These are phyloP conservation scores for Acinonyx jubatus DNA, from an alignment of 2,113 vertebrate genomes.

Conservation along the genomic window DNA sequence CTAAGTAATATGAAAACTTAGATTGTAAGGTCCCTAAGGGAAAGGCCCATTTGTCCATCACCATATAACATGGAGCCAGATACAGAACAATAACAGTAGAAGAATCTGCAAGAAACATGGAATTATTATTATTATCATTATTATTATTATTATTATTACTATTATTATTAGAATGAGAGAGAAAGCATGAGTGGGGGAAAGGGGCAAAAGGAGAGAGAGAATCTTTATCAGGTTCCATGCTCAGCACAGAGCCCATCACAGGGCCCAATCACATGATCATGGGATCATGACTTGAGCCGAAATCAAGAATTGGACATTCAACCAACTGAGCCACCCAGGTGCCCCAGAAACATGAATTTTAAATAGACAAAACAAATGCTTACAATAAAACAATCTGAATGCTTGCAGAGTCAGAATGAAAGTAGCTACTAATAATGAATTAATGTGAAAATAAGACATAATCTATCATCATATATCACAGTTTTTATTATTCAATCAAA, in stretches of 20 bases:
- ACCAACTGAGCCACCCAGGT: too few species aligned
- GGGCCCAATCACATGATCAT: too few species aligned
- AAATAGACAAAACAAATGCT: not conserved
- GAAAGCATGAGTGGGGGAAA: too few species aligned
- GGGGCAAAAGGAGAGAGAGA: too few species aligned
- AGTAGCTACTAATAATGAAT: not conserved
- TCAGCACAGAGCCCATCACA: too few species aligned
- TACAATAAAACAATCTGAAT: not conserved
- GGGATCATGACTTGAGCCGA: too few species aligned
- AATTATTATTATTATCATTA: too few species aligned
- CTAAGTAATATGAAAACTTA: not conserved
- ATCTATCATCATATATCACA: not conserved
- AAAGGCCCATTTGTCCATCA: not conserved
- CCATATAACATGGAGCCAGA: rapidly evolving
- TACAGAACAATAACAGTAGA: not conserved
- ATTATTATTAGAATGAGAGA: too few species aligned
- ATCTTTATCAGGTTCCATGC: too few species aligned
- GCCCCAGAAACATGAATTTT: not conserved
- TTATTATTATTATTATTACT: too few species aligned
- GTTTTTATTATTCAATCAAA: not conserved
- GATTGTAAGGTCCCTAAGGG: not conserved
- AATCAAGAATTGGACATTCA: too few species aligned
- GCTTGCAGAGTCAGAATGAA: not conserved
- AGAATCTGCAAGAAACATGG: not conserved
- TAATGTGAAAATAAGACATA: not conserved